These are phyloP conservation scores for Rhynchopsitta pachyrhyncha DNA, from an alignment of 2,113 vertebrate genomes.

Conservation along the genomic window DNA sequence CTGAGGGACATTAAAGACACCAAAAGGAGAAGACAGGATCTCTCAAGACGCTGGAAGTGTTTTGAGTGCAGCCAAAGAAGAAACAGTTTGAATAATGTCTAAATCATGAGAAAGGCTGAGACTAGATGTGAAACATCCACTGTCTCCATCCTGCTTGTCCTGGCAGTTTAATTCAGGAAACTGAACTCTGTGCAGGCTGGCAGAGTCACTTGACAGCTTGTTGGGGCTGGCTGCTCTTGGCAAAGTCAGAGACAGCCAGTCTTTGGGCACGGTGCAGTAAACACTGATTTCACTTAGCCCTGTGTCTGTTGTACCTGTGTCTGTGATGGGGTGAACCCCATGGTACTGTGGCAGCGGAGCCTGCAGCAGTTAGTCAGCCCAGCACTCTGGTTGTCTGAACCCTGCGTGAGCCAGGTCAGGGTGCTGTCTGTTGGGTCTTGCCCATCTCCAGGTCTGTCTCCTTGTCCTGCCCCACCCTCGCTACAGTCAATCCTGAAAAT, in stretches of 20 bases:
- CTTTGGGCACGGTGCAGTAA: neutral
- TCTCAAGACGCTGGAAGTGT: neutral
- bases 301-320: neutral
- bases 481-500: neutral
- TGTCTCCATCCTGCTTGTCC: neutral
- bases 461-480: neutral
- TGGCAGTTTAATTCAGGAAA: neutral
- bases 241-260: neutral
- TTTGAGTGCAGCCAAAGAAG: neutral
- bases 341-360: fast-evolving
- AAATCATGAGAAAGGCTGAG: neutral
- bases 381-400: neutral
- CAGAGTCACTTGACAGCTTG: neutral
- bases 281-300: neutral
- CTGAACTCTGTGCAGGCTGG: neutral
- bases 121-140: neutral
- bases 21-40: neutral
- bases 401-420: neutral
- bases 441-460: neutral
- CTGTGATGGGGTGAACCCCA: neutral
- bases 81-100: neutral
- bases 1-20: neutral
- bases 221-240: neutral
- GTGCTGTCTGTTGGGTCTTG: neutral
- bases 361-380: neutral